Conservation (phyloP, 1,140 invertebrate genomes). For the Hycleus cichorii region DNA sequence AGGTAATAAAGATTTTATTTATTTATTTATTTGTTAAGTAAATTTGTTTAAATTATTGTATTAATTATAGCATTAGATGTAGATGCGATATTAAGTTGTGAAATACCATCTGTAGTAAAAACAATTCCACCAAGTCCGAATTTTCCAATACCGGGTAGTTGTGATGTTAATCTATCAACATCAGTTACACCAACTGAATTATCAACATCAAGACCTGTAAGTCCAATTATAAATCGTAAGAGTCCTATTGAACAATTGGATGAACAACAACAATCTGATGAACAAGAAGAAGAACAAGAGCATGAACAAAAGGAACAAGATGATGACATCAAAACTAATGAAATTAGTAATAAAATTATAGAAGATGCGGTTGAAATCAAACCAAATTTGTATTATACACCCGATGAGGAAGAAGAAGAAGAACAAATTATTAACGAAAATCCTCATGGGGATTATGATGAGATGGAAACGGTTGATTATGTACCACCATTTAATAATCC, state of each 20-base stretch:
- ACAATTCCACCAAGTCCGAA: constrained; percentile 22
- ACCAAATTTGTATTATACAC: constrained; percentile 35
- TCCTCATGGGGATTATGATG: constrained; percentile 13
- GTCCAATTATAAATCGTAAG: too few species aligned
- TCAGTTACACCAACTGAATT: background rate
- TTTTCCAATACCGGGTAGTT: constrained; percentile 23
- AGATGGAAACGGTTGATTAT: constrained; percentile 27
- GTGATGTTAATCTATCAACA: constrained; percentile 6
- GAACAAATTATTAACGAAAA: constrained; percentile 10
- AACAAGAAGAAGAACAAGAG: background rate
- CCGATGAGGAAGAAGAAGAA: constrained; percentile 30
- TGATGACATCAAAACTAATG: background rate
- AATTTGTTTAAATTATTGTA: background rate
- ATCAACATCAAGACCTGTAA: background rate
- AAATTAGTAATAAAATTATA: background rate
- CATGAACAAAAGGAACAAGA: constrained; percentile 9
- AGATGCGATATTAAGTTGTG: constrained; percentile 32
- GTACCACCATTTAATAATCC: constrained; percentile 42
- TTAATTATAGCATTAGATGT: constrained; percentile 31
- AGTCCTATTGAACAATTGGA: background rate
- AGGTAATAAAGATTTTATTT: constrained; percentile 20
- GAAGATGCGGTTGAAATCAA: background rate
- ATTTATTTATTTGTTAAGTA: too few species aligned
- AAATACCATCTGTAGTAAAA: constrained; percentile 27
- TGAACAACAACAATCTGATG: background rate